phyloP scores from a whole-genome alignment of 2,797 vertebrate species.

The Naso thynnoides region DNA sequence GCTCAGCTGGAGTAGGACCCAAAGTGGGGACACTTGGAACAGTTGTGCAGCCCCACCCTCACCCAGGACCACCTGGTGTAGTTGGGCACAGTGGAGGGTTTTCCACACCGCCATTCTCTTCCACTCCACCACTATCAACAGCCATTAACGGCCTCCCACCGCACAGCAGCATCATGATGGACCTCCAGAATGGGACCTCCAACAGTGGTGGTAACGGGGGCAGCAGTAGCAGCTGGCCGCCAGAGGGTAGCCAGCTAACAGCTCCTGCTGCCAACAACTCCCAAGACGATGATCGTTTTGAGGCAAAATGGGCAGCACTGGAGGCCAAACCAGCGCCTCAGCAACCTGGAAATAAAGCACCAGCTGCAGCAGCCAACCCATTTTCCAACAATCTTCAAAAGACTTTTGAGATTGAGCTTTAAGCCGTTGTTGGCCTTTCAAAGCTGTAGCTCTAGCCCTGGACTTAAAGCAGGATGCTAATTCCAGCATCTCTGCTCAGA shows the following conservation, averaged over 20 bases:
- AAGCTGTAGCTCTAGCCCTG: conserved; percentile 50
- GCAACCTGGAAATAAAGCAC: conserved; percentile 77
- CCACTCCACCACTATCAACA: conserved; percentile 62
- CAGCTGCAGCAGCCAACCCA: conserved; percentile 86
- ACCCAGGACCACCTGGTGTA: conserved; percentile 47
- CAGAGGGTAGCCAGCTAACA: conserved; percentile 80
- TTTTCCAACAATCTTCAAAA: conserved; percentile 92
- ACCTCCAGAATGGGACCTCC: conserved; percentile 81
- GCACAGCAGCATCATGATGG: conserved; percentile 64
- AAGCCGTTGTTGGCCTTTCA: conserved; percentile 58
- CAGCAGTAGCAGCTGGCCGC: conserved; percentile 79
- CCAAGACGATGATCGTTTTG: conserved; percentile 90
- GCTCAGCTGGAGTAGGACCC: conserved; percentile 66
- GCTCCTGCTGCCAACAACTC: conserved; percentile 62
- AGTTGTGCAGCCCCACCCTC: conserved; percentile 64
- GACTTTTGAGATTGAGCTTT: conserved; percentile 92
- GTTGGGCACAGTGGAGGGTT: conserved; percentile 68
- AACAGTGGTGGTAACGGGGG: conserved; percentile 58
- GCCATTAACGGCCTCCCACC: conserved; percentile 75
- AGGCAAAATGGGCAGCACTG: conserved; percentile 93
- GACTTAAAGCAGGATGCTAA: conserved; percentile 42
- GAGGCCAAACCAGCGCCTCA: conserved; percentile 86
- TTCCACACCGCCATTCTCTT: conserved; percentile 69
- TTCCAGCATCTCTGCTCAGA: conserved; percentile 49
- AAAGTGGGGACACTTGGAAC: conserved; percentile 76